Conservation (phyloP, 2,797 vertebrate genomes). For the Otolemur crassicaudatus region DNA sequence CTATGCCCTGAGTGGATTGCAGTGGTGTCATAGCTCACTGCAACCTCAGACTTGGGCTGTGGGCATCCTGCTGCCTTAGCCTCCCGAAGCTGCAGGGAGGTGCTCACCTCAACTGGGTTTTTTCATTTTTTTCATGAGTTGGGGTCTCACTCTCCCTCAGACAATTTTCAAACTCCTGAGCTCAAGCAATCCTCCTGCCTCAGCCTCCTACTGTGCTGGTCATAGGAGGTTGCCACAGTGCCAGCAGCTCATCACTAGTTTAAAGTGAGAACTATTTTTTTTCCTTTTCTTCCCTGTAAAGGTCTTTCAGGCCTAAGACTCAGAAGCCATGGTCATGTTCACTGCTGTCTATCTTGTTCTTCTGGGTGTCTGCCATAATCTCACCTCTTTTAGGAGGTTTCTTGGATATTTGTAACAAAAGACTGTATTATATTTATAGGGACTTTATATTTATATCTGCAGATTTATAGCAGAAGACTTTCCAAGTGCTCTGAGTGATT, state of each 20-base stretch:
- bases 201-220: no score
- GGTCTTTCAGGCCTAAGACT: background rate
- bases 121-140: no score
- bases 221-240: no score
- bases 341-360: background rate
- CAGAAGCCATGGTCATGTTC: background rate
- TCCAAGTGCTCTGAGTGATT: background rate
- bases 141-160: no score
- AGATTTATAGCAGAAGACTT: background rate
- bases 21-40: no score
- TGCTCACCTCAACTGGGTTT: no score
- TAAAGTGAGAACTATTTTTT: background rate
- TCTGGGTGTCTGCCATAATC: background rate
- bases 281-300: background rate
- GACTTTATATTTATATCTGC: background rate
- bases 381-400: background rate
- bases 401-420: background rate
- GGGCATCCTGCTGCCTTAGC: no score
- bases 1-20: no score
- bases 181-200: no score
- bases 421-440: background rate
- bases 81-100: no score
- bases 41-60: no score
- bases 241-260: background rate
- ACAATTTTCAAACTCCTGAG: no score